phyloP scores from a whole-genome alignment of 1,140 invertebrate genomes.

The Parasteatoda tepidariorum region DNA sequence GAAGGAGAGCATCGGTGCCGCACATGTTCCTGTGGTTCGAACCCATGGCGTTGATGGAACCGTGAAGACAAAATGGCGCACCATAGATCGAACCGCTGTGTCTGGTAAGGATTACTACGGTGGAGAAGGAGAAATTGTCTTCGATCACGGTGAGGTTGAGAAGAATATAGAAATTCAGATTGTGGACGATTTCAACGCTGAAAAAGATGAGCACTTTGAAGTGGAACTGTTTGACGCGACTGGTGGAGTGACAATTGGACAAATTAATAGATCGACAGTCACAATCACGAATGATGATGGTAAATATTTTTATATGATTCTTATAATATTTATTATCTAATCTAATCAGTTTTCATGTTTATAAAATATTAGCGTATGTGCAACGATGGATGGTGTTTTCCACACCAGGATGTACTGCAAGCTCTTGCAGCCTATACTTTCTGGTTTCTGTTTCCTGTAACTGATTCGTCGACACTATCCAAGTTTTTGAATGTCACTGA shows the following conservation, averaged over 20 bases:
- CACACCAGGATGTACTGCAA: too few relatives aligned
- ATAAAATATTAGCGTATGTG: too few relatives aligned
- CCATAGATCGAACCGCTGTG: slow-evolving; percentile 74
- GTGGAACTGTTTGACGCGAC: slow-evolving; percentile 73
- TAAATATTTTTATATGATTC: too few relatives aligned
- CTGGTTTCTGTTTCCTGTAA: too few relatives aligned
- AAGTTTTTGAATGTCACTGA: too few relatives aligned
- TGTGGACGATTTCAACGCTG: slow-evolving; percentile 74
- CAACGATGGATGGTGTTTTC: too few relatives aligned
- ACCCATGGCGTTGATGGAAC: slow-evolving; percentile 74
- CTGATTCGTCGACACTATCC: too few relatives aligned
- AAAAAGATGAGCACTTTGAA: slow-evolving; percentile 78
- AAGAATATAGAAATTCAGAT: slow-evolving; percentile 75
- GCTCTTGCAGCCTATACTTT: too few relatives aligned
- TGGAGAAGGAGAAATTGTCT: slow-evolving; percentile 72
- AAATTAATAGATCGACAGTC: slow-evolving; percentile 74
- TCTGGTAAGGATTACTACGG: slow-evolving; percentile 73
- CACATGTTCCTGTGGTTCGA: slow-evolving; percentile 72
- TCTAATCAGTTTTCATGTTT: too few relatives aligned
- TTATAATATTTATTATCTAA: too few relatives aligned
- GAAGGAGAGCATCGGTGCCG: slow-evolving; percentile 74
- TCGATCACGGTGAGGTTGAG: slow-evolving; percentile 73
- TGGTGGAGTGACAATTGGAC: slow-evolving; percentile 73
- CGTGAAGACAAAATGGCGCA: slow-evolving; percentile 73
- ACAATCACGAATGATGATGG: slow-evolving; percentile 78